phyloP scores from a whole-genome alignment of 2,113 vertebrate species.

The Macquaria australasica region DNA sequence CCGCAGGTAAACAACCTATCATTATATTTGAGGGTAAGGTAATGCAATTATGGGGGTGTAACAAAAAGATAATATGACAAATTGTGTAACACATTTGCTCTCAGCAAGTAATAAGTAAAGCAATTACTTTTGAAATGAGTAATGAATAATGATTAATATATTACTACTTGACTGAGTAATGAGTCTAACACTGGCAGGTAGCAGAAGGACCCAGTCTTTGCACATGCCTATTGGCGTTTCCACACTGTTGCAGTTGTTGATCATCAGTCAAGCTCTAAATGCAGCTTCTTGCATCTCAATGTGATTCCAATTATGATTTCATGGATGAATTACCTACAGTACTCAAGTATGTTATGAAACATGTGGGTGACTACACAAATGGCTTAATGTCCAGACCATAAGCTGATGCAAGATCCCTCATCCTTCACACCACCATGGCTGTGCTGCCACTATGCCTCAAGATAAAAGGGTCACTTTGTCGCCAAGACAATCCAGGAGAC shows the following conservation, averaged over 20 bases:
- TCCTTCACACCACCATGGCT: slow-evolving; percentile 1
- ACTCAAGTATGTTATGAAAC: slow-evolving; percentile 35
- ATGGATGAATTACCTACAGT: slow-evolving; percentile 48
- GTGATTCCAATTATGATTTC: slow-evolving; percentile 59
- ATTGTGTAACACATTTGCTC: slow-evolving; percentile 36
- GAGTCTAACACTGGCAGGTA: slow-evolving; percentile 16
- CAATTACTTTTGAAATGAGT: slow-evolving; percentile 42
- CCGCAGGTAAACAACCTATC: background rate
- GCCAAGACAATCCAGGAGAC: slow-evolving; percentile 9
- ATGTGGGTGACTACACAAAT: slow-evolving; percentile 33
- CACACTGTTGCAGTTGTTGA: slow-evolving; percentile 47
- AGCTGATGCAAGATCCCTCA: slow-evolving; percentile 10
- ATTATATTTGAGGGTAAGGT: background rate
- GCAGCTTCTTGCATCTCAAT: slow-evolving; percentile 42
- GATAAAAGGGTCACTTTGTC: slow-evolving; percentile 5
- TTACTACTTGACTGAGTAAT: slow-evolving; percentile 48
- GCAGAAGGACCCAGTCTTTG: slow-evolving; percentile 16
- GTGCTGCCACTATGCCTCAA: background rate
- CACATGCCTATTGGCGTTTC: slow-evolving; percentile 2
- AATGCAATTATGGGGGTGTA: slow-evolving; percentile 5
- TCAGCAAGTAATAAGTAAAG: slow-evolving; percentile 19
- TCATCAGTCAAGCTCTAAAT: slow-evolving; percentile 48
- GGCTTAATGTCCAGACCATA: slow-evolving; percentile 38
- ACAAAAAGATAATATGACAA: slow-evolving; percentile 36
- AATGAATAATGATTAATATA: slow-evolving; percentile 50